phyloP scores from a whole-genome alignment of 2,888 invertebrate species.

The Cataglyphis livida region DNA sequence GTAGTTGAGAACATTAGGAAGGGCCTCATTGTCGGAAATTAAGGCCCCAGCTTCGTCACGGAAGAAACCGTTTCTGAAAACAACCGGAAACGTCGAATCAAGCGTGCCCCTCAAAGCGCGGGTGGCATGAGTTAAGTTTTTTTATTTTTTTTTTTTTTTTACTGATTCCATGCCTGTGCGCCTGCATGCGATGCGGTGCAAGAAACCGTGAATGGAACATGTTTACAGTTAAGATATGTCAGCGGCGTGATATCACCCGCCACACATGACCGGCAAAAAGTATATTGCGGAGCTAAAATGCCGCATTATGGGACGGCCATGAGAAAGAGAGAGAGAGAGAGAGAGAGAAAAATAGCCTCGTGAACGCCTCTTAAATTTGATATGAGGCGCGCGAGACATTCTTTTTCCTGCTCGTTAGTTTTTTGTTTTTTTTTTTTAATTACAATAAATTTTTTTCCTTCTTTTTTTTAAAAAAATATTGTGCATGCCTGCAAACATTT shows the following conservation, averaged over 20 bases:
- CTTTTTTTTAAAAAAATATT: not conserved
- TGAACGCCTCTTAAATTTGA: constrained; percentile 34
- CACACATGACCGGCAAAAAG: constrained; percentile 44
- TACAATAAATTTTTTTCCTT: not conserved
- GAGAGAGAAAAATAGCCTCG: constrained; percentile 11
- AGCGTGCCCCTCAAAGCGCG: constrained; percentile 57
- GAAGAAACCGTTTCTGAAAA: constrained; percentile 58
- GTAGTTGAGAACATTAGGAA: constrained; percentile 47
- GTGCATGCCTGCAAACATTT: not conserved
- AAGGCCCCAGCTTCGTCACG: constrained; percentile 33
- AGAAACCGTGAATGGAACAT: constrained; percentile 54
- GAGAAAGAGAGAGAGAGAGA: not conserved
- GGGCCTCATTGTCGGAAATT: constrained; percentile 51
- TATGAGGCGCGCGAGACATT: constrained; percentile 26
- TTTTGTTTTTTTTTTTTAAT: not conserved
- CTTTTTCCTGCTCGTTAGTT: not conserved
- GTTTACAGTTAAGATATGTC: constrained; percentile 55
- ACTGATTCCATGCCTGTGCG: constrained; percentile 53
- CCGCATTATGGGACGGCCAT: constrained; percentile 8
- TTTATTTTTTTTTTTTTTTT: constrained; percentile 36
- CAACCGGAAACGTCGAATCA: constrained; percentile 70
- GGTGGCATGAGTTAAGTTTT: constrained; percentile 60
- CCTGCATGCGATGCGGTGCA: constrained; percentile 14
- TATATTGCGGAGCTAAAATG: constrained; percentile 34
- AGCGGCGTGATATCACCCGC: constrained; percentile 41